These are phyloP conservation scores for Cassiopea andromeda DNA, from an alignment of 30 jellyfish, hydroid and myxozoan species.

Conservation along the genomic window DNA sequence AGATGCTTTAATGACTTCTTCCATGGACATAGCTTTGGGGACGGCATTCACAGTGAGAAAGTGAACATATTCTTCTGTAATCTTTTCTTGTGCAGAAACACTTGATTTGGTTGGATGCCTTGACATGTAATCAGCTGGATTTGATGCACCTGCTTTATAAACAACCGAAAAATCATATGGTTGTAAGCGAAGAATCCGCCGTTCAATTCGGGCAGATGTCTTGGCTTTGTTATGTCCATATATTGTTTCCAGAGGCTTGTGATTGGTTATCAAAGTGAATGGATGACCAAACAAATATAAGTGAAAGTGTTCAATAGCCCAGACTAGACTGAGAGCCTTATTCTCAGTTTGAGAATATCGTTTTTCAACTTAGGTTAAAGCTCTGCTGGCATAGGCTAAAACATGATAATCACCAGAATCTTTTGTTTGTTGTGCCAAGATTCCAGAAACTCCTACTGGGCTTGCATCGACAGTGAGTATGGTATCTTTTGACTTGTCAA, in stretches of 20 bases:
- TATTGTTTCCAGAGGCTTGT: constrained; percentile 42
- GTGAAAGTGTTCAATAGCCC: constrained; percentile 37
- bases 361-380: constrained; percentile 21
- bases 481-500: constrained; percentile 38
- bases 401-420: not conserved
- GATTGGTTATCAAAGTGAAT: constrained; percentile 31
- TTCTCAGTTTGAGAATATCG: constrained; percentile 52
- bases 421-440: constrained; percentile 27
- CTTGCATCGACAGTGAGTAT: constrained; percentile 21
- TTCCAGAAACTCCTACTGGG: constrained; percentile 43
- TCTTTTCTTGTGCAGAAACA: not conserved
- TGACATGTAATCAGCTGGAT: constrained; percentile 48
- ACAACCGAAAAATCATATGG: constrained; percentile 16
- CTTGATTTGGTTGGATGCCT: constrained; percentile 22
- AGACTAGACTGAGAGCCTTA: constrained; percentile 32
- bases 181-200: constrained; percentile 38
- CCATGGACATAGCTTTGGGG: constrained; percentile 18
- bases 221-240: constrained; percentile 10
- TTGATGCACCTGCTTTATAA: constrained; percentile 29
- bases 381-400: constrained; percentile 34
- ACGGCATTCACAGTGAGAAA: constrained; percentile 2
- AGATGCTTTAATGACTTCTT: not conserved
- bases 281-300: constrained; percentile 30
- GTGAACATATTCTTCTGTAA: not conserved
- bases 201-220: constrained; percentile 55